Evolutionary conservation across 1,140 invertebrate species (phyloP).

Genomic region (Tyrophagus putrescentiae): DNA sequence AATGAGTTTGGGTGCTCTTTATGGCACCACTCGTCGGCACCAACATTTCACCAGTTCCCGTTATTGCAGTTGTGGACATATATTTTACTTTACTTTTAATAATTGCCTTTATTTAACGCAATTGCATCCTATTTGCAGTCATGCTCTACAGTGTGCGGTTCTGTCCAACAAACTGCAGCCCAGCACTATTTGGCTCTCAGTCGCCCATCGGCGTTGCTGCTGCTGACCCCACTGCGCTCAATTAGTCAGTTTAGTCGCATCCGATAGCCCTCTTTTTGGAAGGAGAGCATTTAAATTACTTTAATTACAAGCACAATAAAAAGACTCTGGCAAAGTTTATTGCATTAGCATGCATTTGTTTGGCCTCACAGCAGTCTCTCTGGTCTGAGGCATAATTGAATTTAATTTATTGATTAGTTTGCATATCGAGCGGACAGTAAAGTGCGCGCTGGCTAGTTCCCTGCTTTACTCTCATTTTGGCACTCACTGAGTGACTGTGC

Average conservation of each 20-base stretch:
- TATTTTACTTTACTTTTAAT: too few relatives aligned
- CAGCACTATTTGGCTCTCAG: too few relatives aligned
- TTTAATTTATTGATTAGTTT: conserved; percentile 13
- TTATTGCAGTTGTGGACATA: not conserved
- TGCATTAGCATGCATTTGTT: conserved; percentile 1
- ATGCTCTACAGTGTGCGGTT: too few relatives aligned
- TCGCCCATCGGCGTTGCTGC: not conserved
- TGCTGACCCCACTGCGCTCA: not conserved
- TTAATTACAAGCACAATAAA: conserved; percentile 6
- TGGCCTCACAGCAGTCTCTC: too few relatives aligned
- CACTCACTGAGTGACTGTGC: too few relatives aligned
- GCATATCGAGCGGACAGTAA: not conserved
- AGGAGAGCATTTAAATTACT: not conserved
- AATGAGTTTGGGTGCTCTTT: not conserved
- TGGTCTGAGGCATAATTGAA: conserved; percentile 10
- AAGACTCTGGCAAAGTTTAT: not conserved
- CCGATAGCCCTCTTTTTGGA: not conserved
- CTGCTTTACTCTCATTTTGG: too few relatives aligned
- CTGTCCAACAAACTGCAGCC: too few relatives aligned
- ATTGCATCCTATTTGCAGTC: too few relatives aligned
- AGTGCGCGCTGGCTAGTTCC: too few relatives aligned
- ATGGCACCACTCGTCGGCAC: conserved; percentile 5
- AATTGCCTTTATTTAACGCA: not conserved
- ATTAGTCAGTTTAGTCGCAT: conserved; percentile 3
- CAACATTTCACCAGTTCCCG: too few relatives aligned